Evolutionary conservation across 2,888 invertebrate species (phyloP).

Genomic region (Lottia scabra): DNA sequence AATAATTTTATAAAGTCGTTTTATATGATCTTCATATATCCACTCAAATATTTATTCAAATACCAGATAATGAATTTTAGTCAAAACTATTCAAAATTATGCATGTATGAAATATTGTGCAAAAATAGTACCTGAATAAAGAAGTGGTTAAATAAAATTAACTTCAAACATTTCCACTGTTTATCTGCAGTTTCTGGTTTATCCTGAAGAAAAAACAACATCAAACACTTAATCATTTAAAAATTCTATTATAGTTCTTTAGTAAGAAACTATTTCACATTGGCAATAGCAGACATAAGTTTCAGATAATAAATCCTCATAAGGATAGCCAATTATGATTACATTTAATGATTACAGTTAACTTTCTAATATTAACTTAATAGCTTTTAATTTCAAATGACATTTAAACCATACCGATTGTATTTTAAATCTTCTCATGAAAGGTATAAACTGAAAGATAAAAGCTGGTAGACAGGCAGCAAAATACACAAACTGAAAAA

Average conservation of each 20-base stretch:
- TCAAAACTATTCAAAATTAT: no score
- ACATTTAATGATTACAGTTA: no score
- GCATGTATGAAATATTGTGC: no score
- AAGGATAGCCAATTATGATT: no score
- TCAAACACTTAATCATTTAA: neutral
- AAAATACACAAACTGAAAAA: conserved; percentile 57
- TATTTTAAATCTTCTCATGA: conserved; percentile 60
- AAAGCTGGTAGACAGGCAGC: conserved; percentile 55
- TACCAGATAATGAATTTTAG: no score
- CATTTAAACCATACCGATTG: conserved; percentile 44
- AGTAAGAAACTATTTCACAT: neutral
- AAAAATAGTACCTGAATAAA: conserved; percentile 50
- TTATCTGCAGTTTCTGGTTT: conserved; percentile 52
- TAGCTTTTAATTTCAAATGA: no score
- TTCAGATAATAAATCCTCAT: no score
- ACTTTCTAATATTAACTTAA: no score
- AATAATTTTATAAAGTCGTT: conserved; percentile 10
- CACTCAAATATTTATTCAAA: no score
- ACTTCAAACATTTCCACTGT: conserved; percentile 62
- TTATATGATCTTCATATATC: neutral
- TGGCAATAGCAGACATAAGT: neutral
- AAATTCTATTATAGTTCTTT: neutral
- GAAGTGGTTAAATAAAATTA: conserved; percentile 61
- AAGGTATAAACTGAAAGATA: conserved; percentile 61
- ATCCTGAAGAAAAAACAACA: conserved; percentile 40